Base-by-base conservation (phyloP, 2,888 invertebrate genomes). In the Deroplatys truncata region DNA sequence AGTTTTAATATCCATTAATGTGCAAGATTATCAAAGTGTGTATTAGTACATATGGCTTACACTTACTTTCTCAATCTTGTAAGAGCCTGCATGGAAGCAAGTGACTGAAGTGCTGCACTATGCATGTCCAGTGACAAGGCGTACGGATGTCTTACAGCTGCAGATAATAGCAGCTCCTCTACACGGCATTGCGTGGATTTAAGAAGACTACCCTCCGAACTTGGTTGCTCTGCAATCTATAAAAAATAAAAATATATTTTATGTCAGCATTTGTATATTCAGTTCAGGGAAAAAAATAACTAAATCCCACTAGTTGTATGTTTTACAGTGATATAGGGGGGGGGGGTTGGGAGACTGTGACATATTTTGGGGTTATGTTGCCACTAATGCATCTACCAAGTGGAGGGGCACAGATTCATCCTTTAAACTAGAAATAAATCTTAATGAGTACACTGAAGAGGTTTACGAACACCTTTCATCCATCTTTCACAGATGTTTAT, bases 51-150 rank as follows among this genome's bases (percentile, higher is more conserved):
- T 13, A 43, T 43, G 43, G 16, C 3, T 29, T 28, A 3, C 16
- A 85, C 29, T 43, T 43, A 85, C 85, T n/a, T n/a, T 88, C 35
- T 86, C 16, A 31, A 86, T 86, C n/a, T 92, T 1, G 90, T 85
- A 43, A 91, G 89, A 31, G 90, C 91, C 15, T 90, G 90, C 15
- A 91, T 90, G 28, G 91, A 91, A 35, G 88, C 89, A 16, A 91
- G 88, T 20, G 92, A 90, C 86, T 91, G 91, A 28, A 91, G 88
- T 25, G 91, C 92, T 88, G 92, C 91, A 29, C 90, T 90, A 49
- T 92, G 91, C n/a, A 94, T 92, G 91, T 97, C 97, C 91, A 97
- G 94, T 84, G 96, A 96, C 90, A 98, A 94, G 91, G 96, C 95
- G 93, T 97, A 97, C 0, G 97, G 97, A 93, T 97, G 97, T 56